phyloP scores from a whole-genome alignment of 1,140 invertebrate species.

The Plodia interpunctella region DNA sequence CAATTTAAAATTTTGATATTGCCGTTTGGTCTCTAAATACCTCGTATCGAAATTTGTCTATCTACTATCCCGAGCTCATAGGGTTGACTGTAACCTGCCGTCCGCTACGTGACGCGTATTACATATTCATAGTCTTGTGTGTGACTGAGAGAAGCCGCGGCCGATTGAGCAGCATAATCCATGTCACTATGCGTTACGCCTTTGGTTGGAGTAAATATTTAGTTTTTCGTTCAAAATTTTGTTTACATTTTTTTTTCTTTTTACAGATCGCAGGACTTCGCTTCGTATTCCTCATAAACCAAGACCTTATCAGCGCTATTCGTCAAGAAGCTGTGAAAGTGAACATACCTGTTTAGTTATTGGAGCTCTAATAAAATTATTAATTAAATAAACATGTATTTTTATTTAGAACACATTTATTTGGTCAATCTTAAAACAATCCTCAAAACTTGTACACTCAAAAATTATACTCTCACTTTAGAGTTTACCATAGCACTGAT shows the following conservation, averaged over 20 bases:
- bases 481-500: background rate
- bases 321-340: slow-evolving; percentile 89
- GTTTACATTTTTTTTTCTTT: slow-evolving; percentile 26
- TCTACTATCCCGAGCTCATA: too few relatives aligned
- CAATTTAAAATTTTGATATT: too few relatives aligned
- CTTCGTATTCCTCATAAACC: slow-evolving; percentile 96
- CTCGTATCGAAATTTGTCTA: too few relatives aligned
- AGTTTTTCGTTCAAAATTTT: background rate
- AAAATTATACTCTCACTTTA: slow-evolving; percentile 30
- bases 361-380: slow-evolving; percentile 26
- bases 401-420: slow-evolving; percentile 77
- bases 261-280: slow-evolving; percentile 90
- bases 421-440: slow-evolving; percentile 74
- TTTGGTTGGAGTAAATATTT: background rate
- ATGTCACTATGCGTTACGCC: too few relatives aligned
- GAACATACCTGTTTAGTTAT: slow-evolving; percentile 71
- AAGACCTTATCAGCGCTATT: slow-evolving; percentile 92
- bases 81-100: too few relatives aligned
- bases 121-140: too few relatives aligned
- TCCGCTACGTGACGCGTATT: too few relatives aligned
- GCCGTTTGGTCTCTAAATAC: too few relatives aligned
- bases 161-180: too few relatives aligned
- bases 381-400: slow-evolving; percentile 38
- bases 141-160: too few relatives aligned
- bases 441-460: slow-evolving; percentile 66